Evolutionary conservation across 2,888 invertebrate genomes (phyloP).

Genomic region (Microplitis manilae): DNA sequence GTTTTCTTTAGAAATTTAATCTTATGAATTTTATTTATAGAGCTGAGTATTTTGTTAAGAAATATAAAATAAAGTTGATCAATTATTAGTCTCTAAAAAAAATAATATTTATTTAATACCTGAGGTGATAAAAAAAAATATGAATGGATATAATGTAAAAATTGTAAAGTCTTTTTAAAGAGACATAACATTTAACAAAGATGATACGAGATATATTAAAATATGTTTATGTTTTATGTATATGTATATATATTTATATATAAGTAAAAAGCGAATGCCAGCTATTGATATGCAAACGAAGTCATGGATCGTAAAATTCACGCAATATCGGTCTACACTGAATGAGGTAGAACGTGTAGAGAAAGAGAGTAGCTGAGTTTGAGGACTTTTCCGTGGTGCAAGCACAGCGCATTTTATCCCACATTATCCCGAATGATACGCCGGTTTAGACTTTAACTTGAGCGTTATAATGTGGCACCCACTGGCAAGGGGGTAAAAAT

Average conservation of each 20-base stretch:
- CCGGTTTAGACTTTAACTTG: slow-evolving; percentile 63
- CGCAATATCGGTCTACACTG: slow-evolving; percentile 56
- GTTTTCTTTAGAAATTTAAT: too few species aligned
- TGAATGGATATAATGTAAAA: slow-evolving; percentile 2
- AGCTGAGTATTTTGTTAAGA: too few species aligned
- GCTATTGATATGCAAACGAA: slow-evolving; percentile 65
- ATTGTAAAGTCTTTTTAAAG: background rate
- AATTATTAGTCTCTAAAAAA: background rate
- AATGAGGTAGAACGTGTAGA: background rate
- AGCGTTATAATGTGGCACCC: slow-evolving; percentile 57
- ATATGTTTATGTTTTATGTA: background rate
- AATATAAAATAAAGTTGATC: too few species aligned
- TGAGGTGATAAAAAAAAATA: background rate
- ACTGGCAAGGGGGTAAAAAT: slow-evolving; percentile 48
- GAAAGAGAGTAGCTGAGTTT: background rate
- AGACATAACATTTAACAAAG: background rate
- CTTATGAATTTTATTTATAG: too few species aligned
- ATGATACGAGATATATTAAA: background rate
- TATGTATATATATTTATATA: background rate
- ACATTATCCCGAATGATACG: slow-evolving; percentile 62
- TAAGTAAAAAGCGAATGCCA: slow-evolving; percentile 44
- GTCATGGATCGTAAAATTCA: slow-evolving; percentile 62
- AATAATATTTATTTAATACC: slow-evolving; percentile 5
- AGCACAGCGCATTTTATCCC: slow-evolving; percentile 57
- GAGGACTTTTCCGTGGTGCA: slow-evolving; percentile 47